Base-by-base conservation (phyloP, 2,797 vertebrate species). In the Paratrypauchen microcephalus region DNA sequence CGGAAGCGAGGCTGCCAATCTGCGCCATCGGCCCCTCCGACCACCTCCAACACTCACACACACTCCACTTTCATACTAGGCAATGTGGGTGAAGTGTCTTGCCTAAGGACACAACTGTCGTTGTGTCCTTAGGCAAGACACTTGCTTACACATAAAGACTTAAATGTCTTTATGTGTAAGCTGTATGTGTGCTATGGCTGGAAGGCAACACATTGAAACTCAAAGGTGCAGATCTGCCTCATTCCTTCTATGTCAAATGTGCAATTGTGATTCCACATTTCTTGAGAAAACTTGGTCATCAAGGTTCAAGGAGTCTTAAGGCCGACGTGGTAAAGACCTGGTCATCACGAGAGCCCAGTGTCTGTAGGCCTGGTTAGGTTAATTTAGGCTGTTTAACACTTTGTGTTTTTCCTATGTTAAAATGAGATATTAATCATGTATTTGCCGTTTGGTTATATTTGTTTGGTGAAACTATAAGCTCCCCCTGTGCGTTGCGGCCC, bases 391-490 rank as follows among this genome's bases (percentile, higher is more conserved):
- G 8, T 45, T 45, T 45, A 45, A 45, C 41, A 45, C 12, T 3
- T 45, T 45, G 12, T 4, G 9, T 16, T 45, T 41, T 16, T 16
- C 13, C 12, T 45, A 45, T 45, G 19, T 9, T 52, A 2, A 9
- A 52, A 52, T 52, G 2, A 21, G 2, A 21, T 48, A 52, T 52
- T 2, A 3, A 52, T 21, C 18, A 8, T n/a, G 50, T 21, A 21
- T 52, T 9, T 52, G 50, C 8, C 50, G 8, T 9, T 52, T n/a
- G 7, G 2, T 8, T 52, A 50, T 41, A 41, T 41, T 41, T 45
- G 41, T 45, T 45, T 45, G 41, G 13, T 45, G 1, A 68, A 64
- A 71, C 11, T 16, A 26, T 58, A 62, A 74, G 77, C 26, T 71
- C 19, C 4, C 6, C 32, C 50, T 2, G 54, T 12, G 47, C 48